Evolutionary conservation across 2,888 invertebrate species (phyloP).

Genomic region (Minunthozetes semirufus): DNA sequence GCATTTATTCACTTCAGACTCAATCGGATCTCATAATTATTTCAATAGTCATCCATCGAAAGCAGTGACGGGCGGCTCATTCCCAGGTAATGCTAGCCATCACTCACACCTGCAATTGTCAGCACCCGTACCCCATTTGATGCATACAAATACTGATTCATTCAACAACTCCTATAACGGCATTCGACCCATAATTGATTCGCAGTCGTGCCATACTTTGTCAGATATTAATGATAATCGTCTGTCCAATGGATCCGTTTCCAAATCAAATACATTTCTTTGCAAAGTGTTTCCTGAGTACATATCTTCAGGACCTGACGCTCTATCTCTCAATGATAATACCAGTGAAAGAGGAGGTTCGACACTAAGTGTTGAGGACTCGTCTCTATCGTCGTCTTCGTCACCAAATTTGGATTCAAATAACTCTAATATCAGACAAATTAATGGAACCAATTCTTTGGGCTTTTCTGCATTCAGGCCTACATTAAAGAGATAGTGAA

Average conservation of each 20-base stretch:
- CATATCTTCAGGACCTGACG: conserved; percentile 6
- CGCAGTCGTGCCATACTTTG: background rate
- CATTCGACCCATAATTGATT: background rate
- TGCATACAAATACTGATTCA: background rate
- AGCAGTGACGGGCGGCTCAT: background rate
- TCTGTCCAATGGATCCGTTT: background rate
- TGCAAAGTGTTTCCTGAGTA: conserved; percentile 15
- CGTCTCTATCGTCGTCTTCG: conserved; percentile 5
- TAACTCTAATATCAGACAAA: background rate
- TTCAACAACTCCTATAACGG: background rate
- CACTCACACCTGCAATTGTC: background rate
- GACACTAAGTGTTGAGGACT: conserved; percentile 2
- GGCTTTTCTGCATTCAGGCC: conserved; percentile 11
- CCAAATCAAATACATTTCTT: conserved; percentile 8
- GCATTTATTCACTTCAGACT: background rate
- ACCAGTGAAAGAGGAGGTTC: conserved; percentile 1
- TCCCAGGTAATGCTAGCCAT: background rate
- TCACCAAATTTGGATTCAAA: background rate
- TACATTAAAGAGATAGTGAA: background rate
- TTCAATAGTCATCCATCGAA: background rate
- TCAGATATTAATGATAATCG: conserved; percentile 4
- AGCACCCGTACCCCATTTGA: background rate
- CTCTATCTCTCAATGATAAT: conserved; percentile 13
- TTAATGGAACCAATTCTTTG: background rate
- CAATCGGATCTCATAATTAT: conserved; percentile 14